A percentile compares a stretch with the other conserved stretches of the same genome.
Conservation (phyloP, 2,797 vertebrate genomes). For the Poecilia velifera region DNA sequence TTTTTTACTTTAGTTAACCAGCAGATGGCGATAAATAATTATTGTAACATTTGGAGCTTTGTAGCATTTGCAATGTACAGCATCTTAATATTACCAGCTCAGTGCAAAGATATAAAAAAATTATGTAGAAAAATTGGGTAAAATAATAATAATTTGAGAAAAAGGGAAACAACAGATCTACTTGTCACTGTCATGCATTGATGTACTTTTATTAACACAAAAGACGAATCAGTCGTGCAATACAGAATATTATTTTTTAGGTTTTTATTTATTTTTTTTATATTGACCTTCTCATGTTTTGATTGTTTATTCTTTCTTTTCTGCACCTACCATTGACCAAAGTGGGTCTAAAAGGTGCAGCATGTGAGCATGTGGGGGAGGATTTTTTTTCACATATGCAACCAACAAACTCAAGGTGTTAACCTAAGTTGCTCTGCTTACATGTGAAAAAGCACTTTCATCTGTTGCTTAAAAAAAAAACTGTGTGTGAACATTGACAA, state of each 20-base stretch:
- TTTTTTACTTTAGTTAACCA: neutral
- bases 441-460: neutral
- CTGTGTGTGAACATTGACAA: neutral
- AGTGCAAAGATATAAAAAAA: neutral
- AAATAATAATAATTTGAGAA: neutral
- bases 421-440: slow-evolving; percentile 13
- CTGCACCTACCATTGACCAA: neutral
- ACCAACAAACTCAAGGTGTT: neutral
- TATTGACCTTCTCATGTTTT: neutral
- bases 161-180: neutral
- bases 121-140: neutral
- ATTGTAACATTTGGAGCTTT: neutral
- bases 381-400: neutral
- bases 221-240: neutral
- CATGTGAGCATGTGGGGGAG: neutral
- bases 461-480: neutral
- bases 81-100: neutral
- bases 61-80: neutral
- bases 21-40: slow-evolving; percentile 50
- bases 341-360: neutral
- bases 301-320: neutral
- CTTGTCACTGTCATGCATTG: neutral
- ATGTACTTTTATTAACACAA: neutral
- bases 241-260: neutral
- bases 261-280: neutral